phyloP scores from a whole-genome alignment of 2,888 invertebrate species.

The Charanyca ferruginea region DNA sequence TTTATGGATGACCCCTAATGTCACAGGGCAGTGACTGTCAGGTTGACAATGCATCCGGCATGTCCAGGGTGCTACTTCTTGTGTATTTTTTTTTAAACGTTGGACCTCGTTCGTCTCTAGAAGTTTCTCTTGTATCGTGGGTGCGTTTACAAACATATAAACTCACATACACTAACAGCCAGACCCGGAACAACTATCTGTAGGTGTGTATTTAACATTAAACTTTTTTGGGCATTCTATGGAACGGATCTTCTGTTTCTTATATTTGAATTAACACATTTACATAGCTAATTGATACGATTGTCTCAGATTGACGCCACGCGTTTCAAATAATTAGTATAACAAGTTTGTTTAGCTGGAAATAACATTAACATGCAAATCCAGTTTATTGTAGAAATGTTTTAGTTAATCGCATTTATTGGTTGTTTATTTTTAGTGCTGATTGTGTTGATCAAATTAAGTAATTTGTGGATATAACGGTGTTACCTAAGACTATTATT shows the following conservation, averaged over 20 bases:
- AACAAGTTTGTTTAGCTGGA: conserved; percentile 50
- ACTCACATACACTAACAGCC: no score
- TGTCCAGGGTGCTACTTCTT: no score
- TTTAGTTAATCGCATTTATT: conserved; percentile 37
- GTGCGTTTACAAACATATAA: no score
- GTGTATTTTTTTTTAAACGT: no score
- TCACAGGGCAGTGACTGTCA: no score
- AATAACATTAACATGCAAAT: conserved; percentile 48
- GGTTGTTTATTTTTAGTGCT: conserved; percentile 33
- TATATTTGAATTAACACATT: conserved; percentile 37
- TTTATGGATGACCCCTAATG: no score
- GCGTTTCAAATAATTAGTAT: conserved; percentile 47
- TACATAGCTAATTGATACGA: conserved; percentile 61
- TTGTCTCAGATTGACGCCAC: conserved; percentile 55
- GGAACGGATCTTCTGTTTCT: conserved; percentile 3
- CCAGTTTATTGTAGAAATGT: conserved; percentile 40
- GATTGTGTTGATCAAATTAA: conserved; percentile 28
- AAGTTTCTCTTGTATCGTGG: no score
- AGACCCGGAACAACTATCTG: no score
- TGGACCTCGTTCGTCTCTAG: no score
- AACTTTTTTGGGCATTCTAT: not conserved
- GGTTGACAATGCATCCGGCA: no score
- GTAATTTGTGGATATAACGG: conserved; percentile 14
- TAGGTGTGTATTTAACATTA: not conserved
- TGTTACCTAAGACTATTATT: conserved; percentile 2